Evolutionary conservation across 2,888 invertebrate species (phyloP).

Genomic region (Yponomeuta plumbellus): DNA sequence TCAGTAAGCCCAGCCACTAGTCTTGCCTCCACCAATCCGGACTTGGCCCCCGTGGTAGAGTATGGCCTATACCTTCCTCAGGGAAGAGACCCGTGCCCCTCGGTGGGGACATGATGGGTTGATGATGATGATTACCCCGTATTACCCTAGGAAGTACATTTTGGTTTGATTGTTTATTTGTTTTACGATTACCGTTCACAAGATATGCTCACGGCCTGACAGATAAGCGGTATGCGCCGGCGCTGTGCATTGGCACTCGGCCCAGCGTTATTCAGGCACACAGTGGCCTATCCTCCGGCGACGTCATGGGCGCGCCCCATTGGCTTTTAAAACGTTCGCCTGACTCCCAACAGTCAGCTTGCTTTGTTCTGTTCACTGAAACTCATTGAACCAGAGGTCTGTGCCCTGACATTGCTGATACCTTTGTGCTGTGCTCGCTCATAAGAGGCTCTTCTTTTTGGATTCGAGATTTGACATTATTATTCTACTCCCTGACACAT

Average conservation of each 20-base stretch:
- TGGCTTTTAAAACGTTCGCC: not conserved
- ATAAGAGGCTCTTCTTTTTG: not conserved
- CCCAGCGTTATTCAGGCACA: constrained; percentile 6
- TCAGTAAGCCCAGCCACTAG: too few species aligned
- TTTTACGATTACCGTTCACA: too few species aligned
- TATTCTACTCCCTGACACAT: too few species aligned
- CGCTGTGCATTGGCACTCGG: constrained; percentile 12
- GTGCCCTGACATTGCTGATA: not conserved
- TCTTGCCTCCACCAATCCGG: too few species aligned
- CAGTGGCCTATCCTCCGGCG: not conserved
- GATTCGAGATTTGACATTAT: too few species aligned
- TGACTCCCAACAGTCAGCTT: not conserved
- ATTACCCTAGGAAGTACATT: too few species aligned
- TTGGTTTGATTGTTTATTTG: too few species aligned
- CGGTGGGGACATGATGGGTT: too few species aligned
- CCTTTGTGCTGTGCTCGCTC: not conserved
- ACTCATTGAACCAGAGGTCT: not conserved
- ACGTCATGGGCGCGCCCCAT: not conserved
- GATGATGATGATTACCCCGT: too few species aligned
- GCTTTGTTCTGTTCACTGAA: not conserved
- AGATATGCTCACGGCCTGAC: not conserved
- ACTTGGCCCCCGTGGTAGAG: too few species aligned
- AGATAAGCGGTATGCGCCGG: not conserved
- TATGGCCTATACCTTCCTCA: too few species aligned
- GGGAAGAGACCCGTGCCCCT: too few species aligned